A percentile compares a stretch with the other conserved stretches of the same genome.
phyloP scores from a whole-genome alignment of 2,113 vertebrate genomes.

The Mastomys coucha region DNA sequence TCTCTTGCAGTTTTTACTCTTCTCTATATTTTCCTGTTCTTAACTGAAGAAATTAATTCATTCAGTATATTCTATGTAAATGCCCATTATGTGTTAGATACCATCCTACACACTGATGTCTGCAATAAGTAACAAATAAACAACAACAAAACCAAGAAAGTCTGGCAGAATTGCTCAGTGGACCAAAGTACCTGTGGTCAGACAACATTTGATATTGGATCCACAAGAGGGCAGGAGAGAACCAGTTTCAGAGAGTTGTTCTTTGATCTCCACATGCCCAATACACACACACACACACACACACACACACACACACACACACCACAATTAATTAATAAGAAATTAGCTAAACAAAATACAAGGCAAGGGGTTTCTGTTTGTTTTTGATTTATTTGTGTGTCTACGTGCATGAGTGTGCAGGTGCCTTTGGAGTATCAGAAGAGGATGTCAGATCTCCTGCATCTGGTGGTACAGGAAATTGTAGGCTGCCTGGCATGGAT shows the following conservation, averaged over 20 bases:
- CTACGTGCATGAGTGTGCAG: background rate
- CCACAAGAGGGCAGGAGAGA: background rate
- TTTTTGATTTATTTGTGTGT: background rate
- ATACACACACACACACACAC: background rate
- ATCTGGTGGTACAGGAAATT: background rate
- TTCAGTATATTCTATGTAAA: slow-evolving; percentile 37
- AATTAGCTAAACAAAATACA: background rate
- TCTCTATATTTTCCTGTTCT: background rate
- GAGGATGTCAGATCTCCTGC: background rate
- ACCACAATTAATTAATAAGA: background rate
- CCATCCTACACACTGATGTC: background rate
- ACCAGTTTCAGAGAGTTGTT: background rate
- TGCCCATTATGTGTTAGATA: background rate
- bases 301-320: background rate
- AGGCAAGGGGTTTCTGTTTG: background rate
- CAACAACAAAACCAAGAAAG: background rate
- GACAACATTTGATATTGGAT: background rate
- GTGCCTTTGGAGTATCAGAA: background rate
- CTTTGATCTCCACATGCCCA: background rate
- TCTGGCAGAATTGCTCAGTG: no score
- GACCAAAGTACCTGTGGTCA: no score
- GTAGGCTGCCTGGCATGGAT: background rate
- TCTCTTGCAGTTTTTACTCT: background rate
- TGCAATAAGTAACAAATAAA: background rate
- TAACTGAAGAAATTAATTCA: slow-evolving; percentile 46